These are phyloP conservation scores for Charadrius vociferus DNA, from an alignment of 2,113 vertebrate genomes.

Conservation along the genomic window DNA sequence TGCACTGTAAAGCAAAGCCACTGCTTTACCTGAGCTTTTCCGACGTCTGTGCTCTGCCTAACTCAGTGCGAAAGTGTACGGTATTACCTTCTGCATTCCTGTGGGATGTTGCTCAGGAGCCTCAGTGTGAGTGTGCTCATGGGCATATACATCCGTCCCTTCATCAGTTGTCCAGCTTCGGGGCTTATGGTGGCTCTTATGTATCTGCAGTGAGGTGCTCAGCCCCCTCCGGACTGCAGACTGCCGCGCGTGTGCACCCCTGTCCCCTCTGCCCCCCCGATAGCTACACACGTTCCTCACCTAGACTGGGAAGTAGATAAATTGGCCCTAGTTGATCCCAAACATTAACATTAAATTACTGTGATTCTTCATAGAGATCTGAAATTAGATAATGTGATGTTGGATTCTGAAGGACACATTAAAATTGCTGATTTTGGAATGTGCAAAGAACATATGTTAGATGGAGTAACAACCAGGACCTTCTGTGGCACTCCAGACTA, in stretches of 20 bases:
- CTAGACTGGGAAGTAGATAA: not conserved
- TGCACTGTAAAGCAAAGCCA: not conserved
- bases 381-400: slow-evolving; percentile 97
- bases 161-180: not conserved
- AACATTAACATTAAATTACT: not conserved
- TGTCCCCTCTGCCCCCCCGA: not conserved
- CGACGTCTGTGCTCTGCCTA: not conserved
- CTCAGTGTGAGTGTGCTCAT: not conserved
- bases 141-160: not conserved
- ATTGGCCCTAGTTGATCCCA: not conserved
- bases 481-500: slow-evolving; percentile 99
- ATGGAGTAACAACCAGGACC: slow-evolving; percentile 90
- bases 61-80: not conserved
- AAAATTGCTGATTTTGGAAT: slow-evolving; percentile 99
- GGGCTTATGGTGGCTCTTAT: not conserved
- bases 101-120: not conserved
- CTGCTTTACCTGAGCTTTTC: not conserved
- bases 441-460: slow-evolving; percentile 95
- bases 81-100: not conserved
- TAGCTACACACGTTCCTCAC: not conserved
- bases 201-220: not conserved
- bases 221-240: too few relatives aligned
- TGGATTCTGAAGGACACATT: slow-evolving; percentile 95
- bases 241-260: rapidly evolving
- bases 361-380: slow-evolving; percentile 83